Base-by-base conservation (phyloP, 2,888 invertebrate species). In the Macaria notata region DNA sequence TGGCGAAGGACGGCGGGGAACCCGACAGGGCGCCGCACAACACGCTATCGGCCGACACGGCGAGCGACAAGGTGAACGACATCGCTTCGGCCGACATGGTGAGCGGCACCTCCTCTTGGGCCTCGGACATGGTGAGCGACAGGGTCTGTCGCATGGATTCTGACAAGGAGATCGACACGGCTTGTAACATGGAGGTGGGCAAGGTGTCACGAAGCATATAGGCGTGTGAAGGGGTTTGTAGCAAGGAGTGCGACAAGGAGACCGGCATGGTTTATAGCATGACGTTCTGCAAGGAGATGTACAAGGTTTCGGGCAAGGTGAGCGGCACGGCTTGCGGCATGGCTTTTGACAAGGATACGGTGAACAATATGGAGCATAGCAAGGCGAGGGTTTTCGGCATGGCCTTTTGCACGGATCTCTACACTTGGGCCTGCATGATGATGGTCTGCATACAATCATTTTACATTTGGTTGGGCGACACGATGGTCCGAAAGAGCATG, bases 391-490 rank as follows among this genome's bases (percentile, higher is more conserved):
- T 52, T 65, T 19, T 19, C 19, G 64, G 60, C 70, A 71, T 52
- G 73, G 70, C 47, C 53, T 50, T n/a, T 70, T 71, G 63, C 78
- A 80, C 33, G 79, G 75, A 63, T 68, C 75, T 65, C 67, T 79
- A 61, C 64, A 71, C 59, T 72, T 81, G 39, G 78, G 71, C 57
- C 68, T 79, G 59, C 79, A 81, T 38, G 75, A 62, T 38, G 74
- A 63, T 49, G 79, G 71, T 58, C 75, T 73, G 67, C 84, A 83
- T 59, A 79, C 63, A 60, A 82, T 66, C 66, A 82, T 71, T 71
- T 78, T 85, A 69, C 83, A 84, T 72, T 78, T 86, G 29, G 76
- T 65, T 46, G 78, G 75, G n/a, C 75, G 76, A 54, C 75, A 79
- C 3, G 68, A 48, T 29, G 60, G 58, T 29, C 76, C 67, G 19